These are phyloP conservation scores for Cygnus olor DNA, from an alignment of 2,797 vertebrate genomes.

Conservation along the genomic window DNA sequence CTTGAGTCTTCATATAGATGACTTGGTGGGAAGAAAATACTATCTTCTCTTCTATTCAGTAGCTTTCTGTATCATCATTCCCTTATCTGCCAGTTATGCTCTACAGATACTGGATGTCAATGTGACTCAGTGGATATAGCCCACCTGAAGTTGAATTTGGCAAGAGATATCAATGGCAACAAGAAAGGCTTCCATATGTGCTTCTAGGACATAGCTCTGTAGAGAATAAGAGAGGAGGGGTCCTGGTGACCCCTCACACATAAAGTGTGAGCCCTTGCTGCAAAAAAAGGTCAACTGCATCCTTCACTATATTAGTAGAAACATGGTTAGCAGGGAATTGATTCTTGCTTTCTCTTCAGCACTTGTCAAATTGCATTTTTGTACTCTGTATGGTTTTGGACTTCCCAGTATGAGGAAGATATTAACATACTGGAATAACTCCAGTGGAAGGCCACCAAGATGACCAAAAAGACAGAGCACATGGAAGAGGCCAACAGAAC, in stretches of 20 bases:
- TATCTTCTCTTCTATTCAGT: not conserved
- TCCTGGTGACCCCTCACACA: not conserved
- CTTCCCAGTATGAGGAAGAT: not conserved
- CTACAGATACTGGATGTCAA: not conserved
- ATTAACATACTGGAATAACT: not conserved
- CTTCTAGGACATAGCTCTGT: not conserved
- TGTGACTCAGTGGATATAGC: not conserved
- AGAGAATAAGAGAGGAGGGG: not conserved
- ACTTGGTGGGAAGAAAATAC: not conserved
- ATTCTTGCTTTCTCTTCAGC: not conserved
- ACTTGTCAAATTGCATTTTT: not conserved
- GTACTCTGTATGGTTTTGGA: not conserved
- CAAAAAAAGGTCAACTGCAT: not conserved
- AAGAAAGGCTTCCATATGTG: not conserved
- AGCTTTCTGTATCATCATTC: not conserved
- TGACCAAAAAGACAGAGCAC: not conserved
- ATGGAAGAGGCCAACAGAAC: not conserved
- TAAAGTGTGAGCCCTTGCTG: not conserved
- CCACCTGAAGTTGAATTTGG: not conserved
- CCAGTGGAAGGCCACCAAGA: not conserved
- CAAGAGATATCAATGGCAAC: not conserved
- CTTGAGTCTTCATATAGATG: not conserved
- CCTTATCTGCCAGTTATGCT: not conserved
- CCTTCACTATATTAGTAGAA: not conserved
- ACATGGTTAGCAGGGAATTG: not conserved